Evolutionary conservation across 1,140 invertebrate species (phyloP).

Genomic region (Cydia splendana): DNA sequence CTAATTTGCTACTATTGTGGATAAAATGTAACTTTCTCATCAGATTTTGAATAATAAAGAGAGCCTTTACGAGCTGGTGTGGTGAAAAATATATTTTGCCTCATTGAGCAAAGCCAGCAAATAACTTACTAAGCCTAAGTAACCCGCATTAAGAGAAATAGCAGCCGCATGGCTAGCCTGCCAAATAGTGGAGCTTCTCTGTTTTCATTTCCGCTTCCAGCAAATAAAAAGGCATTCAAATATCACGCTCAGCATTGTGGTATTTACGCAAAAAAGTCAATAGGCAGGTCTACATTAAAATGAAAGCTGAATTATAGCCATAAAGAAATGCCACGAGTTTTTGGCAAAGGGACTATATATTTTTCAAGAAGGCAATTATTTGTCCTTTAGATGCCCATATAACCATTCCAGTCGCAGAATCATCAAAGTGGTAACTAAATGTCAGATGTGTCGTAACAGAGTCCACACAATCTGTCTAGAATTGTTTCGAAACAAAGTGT

Average conservation of each 20-base stretch:
- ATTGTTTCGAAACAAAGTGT: no score
- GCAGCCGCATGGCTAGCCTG: background rate
- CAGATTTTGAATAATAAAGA: no score
- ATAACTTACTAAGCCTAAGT: constrained; percentile 2
- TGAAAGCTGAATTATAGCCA: background rate
- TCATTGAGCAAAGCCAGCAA: background rate
- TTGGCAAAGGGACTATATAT: background rate
- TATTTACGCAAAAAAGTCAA: constrained; percentile 20
- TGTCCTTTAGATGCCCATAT: no score
- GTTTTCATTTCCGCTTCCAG: background rate
- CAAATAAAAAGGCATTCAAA: constrained; percentile 24
- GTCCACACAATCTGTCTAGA: no score
- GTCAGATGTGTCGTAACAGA: no score
- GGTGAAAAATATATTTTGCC: no score
- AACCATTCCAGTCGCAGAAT: no score
- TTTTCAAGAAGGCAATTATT: no score
- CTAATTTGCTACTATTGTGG: no score
- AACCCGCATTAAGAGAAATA: background rate
- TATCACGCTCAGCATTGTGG: constrained; percentile 1
- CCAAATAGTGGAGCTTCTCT: background rate
- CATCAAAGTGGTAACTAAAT: no score
- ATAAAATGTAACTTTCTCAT: no score
- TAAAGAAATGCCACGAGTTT: background rate
- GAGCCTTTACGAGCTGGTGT: no score
- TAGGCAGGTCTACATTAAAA: background rate